Evolutionary conservation across 2,113 vertebrate genomes (phyloP), one percentile per base, ranked within the genome.

Genomic region (Phylloscopus trochiloides): DNA sequence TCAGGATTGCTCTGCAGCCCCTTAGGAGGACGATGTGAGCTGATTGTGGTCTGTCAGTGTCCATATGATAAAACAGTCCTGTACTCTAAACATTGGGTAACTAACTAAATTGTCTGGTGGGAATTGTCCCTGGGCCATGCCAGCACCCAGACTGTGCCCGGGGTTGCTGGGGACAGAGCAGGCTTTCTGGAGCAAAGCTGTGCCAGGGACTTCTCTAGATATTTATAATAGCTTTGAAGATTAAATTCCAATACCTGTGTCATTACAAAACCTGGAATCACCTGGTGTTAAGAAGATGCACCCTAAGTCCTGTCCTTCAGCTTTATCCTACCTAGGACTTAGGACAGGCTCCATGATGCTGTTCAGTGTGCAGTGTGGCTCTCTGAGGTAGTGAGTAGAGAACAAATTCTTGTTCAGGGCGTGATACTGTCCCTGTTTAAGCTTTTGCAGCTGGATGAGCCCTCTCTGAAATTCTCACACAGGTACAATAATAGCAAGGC

Each of bases 301-400:
- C 13, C 14, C 15, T 8, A 36, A 78, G 9, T 25, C 51, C 68
- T 68, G 8, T 63, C 31, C 36, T 76, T 89, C 45, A 20, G 1
- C n/a, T 68, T 63, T n/a, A 10, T 19, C 14, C 6, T 8, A 9
- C 4, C 81, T 38, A 61, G 48, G 70, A 24, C 29, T 36, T 48
- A 8, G 28, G 29, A 3, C 36, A 22, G 20, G 28, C 45, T 89
- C 71, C 42, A 26, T 0, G 19, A 9, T 45, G 19, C 21, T 66
- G 25, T 24, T 77, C 55, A 28, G 32, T 40, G 11, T 74, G 18
- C 20, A 47, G 10, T 72, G 25, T 88, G 81, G 42, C 51, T 45
- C 76, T 86, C 86, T 95, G 96, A 97, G 96, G 93, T 92, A 97
- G 94, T 36, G 52, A 68, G 51, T 71, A 59, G 57, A 96, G 63